phyloP scores from a whole-genome alignment of 2,888 invertebrate species.

The Lissocephala sabroskyi region DNA sequence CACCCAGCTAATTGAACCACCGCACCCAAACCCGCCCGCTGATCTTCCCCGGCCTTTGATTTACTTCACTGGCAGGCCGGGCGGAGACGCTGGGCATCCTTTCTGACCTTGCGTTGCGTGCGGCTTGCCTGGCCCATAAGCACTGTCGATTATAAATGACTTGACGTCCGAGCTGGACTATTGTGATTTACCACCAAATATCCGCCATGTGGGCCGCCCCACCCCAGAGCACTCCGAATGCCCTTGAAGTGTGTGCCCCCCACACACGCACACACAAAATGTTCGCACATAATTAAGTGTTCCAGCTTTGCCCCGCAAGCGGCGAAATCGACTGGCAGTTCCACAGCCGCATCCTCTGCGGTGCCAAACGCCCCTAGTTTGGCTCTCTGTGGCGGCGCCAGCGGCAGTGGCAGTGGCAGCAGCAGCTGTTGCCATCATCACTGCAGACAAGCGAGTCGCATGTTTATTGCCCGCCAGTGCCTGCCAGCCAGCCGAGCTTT shows the following conservation, averaged over 20 bases:
- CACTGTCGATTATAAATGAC: constrained; percentile 26
- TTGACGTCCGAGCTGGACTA: background rate
- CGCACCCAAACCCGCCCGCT: too few relatives aligned
- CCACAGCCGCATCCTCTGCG: too few relatives aligned
- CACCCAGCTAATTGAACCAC: too few relatives aligned
- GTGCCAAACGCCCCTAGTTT: too few relatives aligned
- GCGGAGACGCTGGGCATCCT: background rate
- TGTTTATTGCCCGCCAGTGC: constrained; percentile 3
- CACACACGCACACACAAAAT: constrained; percentile 26
- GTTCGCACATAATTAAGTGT: constrained; percentile 36
- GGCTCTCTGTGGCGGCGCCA: too few relatives aligned
- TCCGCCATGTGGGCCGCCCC: background rate
- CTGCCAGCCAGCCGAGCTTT: too few relatives aligned
- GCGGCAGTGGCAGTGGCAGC: too few relatives aligned
- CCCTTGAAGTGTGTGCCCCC: constrained; percentile 13
- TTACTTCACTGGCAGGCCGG: background rate
- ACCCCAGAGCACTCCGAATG: background rate
- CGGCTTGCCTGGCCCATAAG: constrained; percentile 12
- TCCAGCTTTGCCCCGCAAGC: too few relatives aligned
- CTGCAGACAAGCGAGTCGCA: constrained; percentile 4
- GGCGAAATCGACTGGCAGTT: too few relatives aligned
- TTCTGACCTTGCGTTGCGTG: background rate
- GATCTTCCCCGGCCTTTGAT: background rate
- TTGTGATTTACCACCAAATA: background rate
- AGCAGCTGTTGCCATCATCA: constrained; percentile 18